Base-by-base conservation (phyloP, 2,888 invertebrate species). In the Pristionchus mayeri region DNA sequence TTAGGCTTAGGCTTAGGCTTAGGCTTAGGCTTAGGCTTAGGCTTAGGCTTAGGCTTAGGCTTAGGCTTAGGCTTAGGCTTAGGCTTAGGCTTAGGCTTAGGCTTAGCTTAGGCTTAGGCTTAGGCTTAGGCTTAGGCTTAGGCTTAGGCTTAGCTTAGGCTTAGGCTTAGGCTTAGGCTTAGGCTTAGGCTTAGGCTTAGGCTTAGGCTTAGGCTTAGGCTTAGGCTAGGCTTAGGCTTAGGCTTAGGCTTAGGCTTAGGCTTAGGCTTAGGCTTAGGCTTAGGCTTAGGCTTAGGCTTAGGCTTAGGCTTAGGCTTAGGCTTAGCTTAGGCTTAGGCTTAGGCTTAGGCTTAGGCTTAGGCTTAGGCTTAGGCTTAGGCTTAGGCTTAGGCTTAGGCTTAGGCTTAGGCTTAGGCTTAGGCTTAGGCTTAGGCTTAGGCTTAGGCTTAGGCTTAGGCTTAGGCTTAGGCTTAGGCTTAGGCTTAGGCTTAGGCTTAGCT, bases 21-120 rank as follows among this genome's bases (percentile, higher is more conserved):
- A 85, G 75, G 84, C 85, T 85, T 84, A 85, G 85, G 85, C 84
- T 85, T 85, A 85, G 85, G 75, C 85, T 85, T 85, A 84, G 71
- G 50, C 85, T 86, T 86, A 85, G 84, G 60, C 71, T 85, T 84
- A 76, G 67, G 67, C 84, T 85, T 83, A 85, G 63, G 83, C 85
- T 82, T 83, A 81, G 37, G 86, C 78, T 86, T 85, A 85, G 80
- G 50, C 85, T 86, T 85, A 57, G 79, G 83, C 85, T 85, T 84
- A 85, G 78, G 85, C 84, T 85, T 84, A 85, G 85, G 67, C 75
- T 67, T 84, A 76, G 37, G 86, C 78, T 86, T 85, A 85, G 80
- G 50, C 85, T 86, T 85, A 54, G 79, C 24, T 40, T 85, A 27
- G 71, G 60, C 54, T 37, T 34, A 27, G 34, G 63, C 54, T 67